Conservation (phyloP, 2,797 vertebrate genomes). For the Ctenochaetus hawaiiensis region DNA sequence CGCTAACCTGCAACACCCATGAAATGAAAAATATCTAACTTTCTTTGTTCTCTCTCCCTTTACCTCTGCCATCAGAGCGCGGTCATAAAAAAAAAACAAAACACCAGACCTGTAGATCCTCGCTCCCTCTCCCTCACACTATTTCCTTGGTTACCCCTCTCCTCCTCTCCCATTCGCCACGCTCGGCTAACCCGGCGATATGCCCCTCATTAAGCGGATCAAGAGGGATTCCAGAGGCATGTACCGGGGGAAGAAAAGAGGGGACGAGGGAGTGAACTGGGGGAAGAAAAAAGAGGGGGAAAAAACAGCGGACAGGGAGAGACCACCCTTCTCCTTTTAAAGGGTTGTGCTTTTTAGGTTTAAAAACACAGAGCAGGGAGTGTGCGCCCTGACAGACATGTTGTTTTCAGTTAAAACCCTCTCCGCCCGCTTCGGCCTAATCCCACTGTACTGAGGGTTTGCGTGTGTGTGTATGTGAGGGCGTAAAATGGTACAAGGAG, state of each 20-base stretch:
- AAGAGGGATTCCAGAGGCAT: conserved; percentile 85
- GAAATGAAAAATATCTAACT: conserved; percentile 21
- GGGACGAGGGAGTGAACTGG: conserved; percentile 49
- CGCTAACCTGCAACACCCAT: conserved; percentile 29
- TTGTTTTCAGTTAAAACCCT: conserved; percentile 77
- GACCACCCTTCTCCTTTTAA: conserved; percentile 72
- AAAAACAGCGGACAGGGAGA: conserved; percentile 23
- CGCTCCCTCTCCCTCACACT: conserved; percentile 36
- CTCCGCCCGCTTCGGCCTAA: conserved; percentile 57
- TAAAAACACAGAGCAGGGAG: conserved; percentile 61
- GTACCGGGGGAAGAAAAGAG: conserved; percentile 75
- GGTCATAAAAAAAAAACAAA: conserved; percentile 20
- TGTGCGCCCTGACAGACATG: conserved; percentile 69
- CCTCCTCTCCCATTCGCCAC: conserved; percentile 76
- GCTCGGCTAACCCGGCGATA: conserved; percentile 83
- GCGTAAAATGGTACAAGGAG: conserved; percentile 46
- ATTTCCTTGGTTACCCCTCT: conserved; percentile 74
- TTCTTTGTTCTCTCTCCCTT: conserved; percentile 25
- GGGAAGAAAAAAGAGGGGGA: conserved; percentile 23
- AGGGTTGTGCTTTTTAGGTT: conserved; percentile 73
- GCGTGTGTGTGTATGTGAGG: conserved; percentile 18
- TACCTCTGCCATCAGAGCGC: conserved; percentile 22
- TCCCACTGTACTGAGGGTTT: conserved; percentile 52
- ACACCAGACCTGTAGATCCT: conserved; percentile 62
- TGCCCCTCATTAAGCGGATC: conserved; percentile 88